Base-by-base conservation (phyloP, 1,140 invertebrate species). In the Leptestheria dahalacensis region DNA sequence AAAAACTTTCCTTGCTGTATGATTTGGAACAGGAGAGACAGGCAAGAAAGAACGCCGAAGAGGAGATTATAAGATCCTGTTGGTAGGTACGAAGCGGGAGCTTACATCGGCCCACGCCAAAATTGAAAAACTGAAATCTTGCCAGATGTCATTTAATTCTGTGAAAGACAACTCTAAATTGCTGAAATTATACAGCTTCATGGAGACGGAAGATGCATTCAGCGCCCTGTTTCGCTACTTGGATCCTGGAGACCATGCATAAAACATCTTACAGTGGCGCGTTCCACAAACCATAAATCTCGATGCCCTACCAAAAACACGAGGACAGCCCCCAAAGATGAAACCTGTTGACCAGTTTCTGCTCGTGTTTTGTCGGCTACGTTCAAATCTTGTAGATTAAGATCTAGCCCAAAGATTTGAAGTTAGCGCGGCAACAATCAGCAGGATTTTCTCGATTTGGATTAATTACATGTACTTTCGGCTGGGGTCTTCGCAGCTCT, bases 391-490 rank as follows among this genome's bases (percentile, higher is more conserved):
- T n/a, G 18, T 9, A 9, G 52, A 54, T n/a, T 25, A 21, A 25
- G 52, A 54, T 29, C n/a, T 54, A 25, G 1, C 52, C 3, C 52
- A 54, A 10, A 18, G 52, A 21, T 54, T 55, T 25, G 18, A n/a
- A 21, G 29, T 54, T 4, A 21, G 18, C 24, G 3, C 4, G 29
- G 9, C 52, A 6, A 54, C 52, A 21, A 25, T 54, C 29, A 54
- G 52, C 29, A 18, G 53, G 3, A 56, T 15, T 0, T 46, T 56
- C 28, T 21, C 18, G 41, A 56, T 23, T 2, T 56, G 53, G 52
- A 54, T 54, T 29, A 18, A 54, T 18, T 54, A 21, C 29, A 20
- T 54, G 18, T 54, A 54, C n/a, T 21, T 54, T 54, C n/a, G 52
- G 3, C 52, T 54, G 10, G 53, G 53, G 20, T 55, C 53, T 10